Evolutionary conservation across 2,797 vertebrate species (phyloP), one percentile per base, ranked within the genome.

Genomic region (Pipistrellus pipistrellus): DNA sequence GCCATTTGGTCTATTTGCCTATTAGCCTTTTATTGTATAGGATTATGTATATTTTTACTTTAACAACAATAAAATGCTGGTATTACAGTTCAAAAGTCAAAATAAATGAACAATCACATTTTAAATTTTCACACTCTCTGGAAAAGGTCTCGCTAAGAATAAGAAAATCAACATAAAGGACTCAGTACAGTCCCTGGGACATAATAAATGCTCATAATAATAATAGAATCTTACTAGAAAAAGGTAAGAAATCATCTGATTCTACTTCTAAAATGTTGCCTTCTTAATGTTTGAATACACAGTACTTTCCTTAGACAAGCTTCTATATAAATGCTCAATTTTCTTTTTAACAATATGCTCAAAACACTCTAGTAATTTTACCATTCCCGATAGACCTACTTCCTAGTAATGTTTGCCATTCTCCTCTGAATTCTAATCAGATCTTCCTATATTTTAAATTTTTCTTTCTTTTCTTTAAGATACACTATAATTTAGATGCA

Each of bases 311-410:
- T 41, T 53, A 55, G 53, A 85, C n/a, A 76, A 57, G 75, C 57
- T 51, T 85, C 77, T 57, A 85, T 78, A 86, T 15, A 78, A 53
- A 80, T 57, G 15, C 9, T 90, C 32, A 75, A 14, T 81, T 88
- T 93, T 35, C 30, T 72, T 94, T 91, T 88, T 41, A 77, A 85
- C 13, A 72, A 35, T 55, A 85, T 27, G 44, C 44, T 88, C 35
- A 76, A 96, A 92, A 76, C 7, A 86, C 46, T 89, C 27, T 69
- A 77, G 27, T 72, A 62, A 95, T 17, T 86, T 92, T 71, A 90
- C 23, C 30, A 85, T 35, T 88, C 8, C 23, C 82, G 18, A 64
- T 8, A 85, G 12, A 38, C 71, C 15, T 81, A 82, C 32, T 73
- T 81, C 38, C 27, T 85, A 90, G 68, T 86, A 66, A 92, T 21